Evolutionary conservation across 2,113 vertebrate species (phyloP), one percentile per base, ranked within the genome.

Genomic region (Stictonetta naevosa): DNA sequence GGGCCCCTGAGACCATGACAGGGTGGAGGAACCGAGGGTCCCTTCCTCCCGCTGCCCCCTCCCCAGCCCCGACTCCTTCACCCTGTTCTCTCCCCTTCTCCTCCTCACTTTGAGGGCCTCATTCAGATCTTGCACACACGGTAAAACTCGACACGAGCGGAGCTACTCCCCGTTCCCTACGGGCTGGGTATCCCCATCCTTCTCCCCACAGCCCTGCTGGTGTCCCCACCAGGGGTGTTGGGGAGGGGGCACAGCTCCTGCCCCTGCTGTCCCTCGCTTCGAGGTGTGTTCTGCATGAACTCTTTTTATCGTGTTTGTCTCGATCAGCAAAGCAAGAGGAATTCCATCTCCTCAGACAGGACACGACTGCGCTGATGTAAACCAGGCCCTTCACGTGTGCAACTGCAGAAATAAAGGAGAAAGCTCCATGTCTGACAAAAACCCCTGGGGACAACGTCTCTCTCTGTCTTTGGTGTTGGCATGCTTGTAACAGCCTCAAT

Each of bases 351-450:
- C 93, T 83, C 79, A 81, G 85, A 10, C 90, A 74, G 92, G 92
- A 66, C 94, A 33, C 3, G 66, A 42, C 93, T 80, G 68, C 13
- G 79, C 79, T 95, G 86, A 88, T 96, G 95, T 86, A 62, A 96
- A 55, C 0, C 79, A 86, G 92, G 92, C 86, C 90, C 95, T 64
- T 86, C 75, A 14, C 15, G 31, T 88, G 92, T 78, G 88, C 82
- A 75, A 72, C 79, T 93, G 92, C 95, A 96, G 95, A 97, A 97
- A 97, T 96, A 97, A 96, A 97, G 90, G 93, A 95, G 92, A 96
- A 96, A 96, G 76, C 92, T 95, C 95, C 92, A 74, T 88, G 60
- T 93, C 80, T 90, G 86, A 92, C 64, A 76, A 72, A 88, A 87
- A 84, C 2, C 4, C 4, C 34, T 5, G 21, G 19, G 73, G 17